These are phyloP conservation scores for Microtus pennsylvanicus DNA, from an alignment of 2,113 vertebrate genomes.

Conservation along the genomic window DNA sequence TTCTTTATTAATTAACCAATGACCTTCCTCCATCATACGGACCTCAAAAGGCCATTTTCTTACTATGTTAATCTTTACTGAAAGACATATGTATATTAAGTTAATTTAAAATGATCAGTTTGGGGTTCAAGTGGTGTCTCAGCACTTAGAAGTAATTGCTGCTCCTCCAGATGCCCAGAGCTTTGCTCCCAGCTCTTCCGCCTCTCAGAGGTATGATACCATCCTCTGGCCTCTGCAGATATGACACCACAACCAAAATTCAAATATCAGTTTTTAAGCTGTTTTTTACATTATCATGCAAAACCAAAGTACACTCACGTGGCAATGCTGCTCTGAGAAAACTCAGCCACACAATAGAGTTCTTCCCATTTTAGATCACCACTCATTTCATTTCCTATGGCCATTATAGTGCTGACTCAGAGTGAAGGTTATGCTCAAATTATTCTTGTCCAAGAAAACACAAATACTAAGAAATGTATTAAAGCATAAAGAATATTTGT, in stretches of 20 bases:
- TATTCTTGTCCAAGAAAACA: neutral
- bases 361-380: neutral
- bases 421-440: slow-evolving; percentile 24
- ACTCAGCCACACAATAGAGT: neutral
- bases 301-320: neutral
- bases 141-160: neutral
- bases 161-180: no score
- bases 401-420: neutral
- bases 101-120: neutral
- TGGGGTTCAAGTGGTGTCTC: neutral
- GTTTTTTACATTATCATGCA: neutral
- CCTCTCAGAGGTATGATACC: neutral
- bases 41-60: neutral
- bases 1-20: no score
- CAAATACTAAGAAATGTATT: neutral
- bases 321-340: neutral
- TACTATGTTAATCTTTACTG: neutral
- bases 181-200: neutral
- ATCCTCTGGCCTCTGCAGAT: neutral
- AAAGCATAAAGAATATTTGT: neutral
- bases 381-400: neutral
- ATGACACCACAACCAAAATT: neutral
- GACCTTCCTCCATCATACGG: no score
- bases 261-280: neutral
- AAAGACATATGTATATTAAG: neutral